Evolutionary conservation across 2,888 invertebrate genomes (phyloP), one percentile per base, ranked within the genome.

Genomic region (Tridacna gigas): DNA sequence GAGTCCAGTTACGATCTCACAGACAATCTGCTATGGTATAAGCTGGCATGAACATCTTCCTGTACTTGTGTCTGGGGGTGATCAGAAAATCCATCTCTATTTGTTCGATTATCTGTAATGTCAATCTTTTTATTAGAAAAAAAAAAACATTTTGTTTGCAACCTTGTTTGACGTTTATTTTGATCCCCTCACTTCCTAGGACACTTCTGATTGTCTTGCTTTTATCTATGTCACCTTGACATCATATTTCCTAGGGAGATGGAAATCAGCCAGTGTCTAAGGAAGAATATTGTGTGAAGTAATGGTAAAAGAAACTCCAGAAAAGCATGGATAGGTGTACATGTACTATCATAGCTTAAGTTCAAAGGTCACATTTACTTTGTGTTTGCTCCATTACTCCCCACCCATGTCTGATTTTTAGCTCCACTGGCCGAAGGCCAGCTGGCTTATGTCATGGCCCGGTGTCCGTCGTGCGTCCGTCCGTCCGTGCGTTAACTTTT

Each of bases 21-120:
- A 90, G 76, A 89, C 88, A 48, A 87, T 92, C n/a, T 89, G 91
- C 12, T 91, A 92, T 77, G 89, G 91, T 5, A 87, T 93, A 60
- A 88, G 89, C 28, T 94, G 94, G 94, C 94, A 94, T 83, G 87
- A 89, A 45, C 82, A 85, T 66, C 90, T 92, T 22, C 94, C 94
- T n/a, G 87, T 92, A 7, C 80, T 94, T 56, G 94, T 93, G 25
- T 90, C 92, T 3, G 94, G 93, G 0, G 93, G 93, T 25, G 94
- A 94, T 82, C 89, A 90, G 69, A 91, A 91, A 74, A 92, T 94
- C 26, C 91, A 93, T 75, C 84, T 94, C 73, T 94, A 89, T 74
- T 80, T 85, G 82, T 67, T 88, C 51, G 88, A 85, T 77, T 71
- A 71, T 51, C 48, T 71, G 71, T 71, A 47, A 67, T 77, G 48